These are phyloP conservation scores for Pararge aegeria DNA, from an alignment of 1,140 invertebrate genomes.

Conservation along the genomic window DNA sequence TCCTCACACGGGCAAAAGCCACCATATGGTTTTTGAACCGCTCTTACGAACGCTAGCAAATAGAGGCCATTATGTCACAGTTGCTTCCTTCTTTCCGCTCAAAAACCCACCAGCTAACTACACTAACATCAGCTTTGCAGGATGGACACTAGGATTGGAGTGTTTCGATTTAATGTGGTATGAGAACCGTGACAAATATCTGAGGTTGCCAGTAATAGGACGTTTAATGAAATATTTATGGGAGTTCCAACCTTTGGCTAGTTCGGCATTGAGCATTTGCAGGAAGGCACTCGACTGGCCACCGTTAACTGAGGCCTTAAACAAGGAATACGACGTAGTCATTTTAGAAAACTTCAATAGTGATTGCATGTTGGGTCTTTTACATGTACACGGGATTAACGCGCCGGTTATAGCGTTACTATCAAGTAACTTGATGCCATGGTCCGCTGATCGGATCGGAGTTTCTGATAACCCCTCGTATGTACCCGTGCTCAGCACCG, in stretches of 20 bases:
- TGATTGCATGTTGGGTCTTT: constrained; percentile 83
- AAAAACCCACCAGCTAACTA: constrained; percentile 54
- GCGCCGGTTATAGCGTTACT: constrained; percentile 80
- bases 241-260: constrained; percentile 41
- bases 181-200: constrained; percentile 38
- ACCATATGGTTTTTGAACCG: constrained; percentile 85
- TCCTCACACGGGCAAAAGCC: constrained; percentile 84
- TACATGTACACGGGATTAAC: constrained; percentile 74
- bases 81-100: constrained; percentile 80
- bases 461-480: constrained; percentile 82
- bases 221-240: constrained; percentile 37
- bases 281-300: constrained; percentile 53
- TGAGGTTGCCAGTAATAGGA: constrained; percentile 29
- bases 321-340: constrained; percentile 82
- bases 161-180: constrained; percentile 48
- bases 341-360: constrained; percentile 84
- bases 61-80: constrained; percentile 83
- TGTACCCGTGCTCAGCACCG: constrained; percentile 79
- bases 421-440: constrained; percentile 80
- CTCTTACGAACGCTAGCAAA: constrained; percentile 81
- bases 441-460: constrained; percentile 79
- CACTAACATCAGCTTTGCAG: constrained; percentile 58
- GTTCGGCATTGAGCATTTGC: constrained; percentile 66
- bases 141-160: constrained; percentile 52
- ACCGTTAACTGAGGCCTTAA: constrained; percentile 57